Evolutionary conservation across 2,888 invertebrate species (phyloP), one percentile per base, ranked within the genome.

Genomic region (Carterocephalus palaemon): DNA sequence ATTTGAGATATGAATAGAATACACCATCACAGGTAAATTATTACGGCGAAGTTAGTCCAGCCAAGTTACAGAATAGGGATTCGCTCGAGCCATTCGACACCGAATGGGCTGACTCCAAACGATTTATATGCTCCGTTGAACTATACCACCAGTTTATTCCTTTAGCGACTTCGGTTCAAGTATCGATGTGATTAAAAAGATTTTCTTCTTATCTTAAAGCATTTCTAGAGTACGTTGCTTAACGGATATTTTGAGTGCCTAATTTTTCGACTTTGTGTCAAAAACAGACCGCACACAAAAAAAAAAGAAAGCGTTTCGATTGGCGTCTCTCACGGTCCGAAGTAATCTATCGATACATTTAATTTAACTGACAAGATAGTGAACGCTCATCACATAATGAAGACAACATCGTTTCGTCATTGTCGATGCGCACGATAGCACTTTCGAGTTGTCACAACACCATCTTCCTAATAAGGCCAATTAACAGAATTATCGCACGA

Each of bases 341-440:
- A 80, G 75, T 84, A 85, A 85, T 84, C 75, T 84, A 85, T 85
- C 85, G 84, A 84, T 84, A 83, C 83, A 83, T 86, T 84, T 85
- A 82, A 85, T 82, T 80, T 83, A 83, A 76, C 85, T 84, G 86
- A 85, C 86, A 85, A 81, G 82, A 81, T 81, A 84, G 81, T 82
- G 84, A 83, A 74, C 81, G 84, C 80, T 84, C 84, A 81, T 85
- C 85, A 84, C 81, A 83, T 84, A 84, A 85, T 85, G 82, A 86
- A 85, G 85, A 85, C 85, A 85, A 80, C 82, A 77, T 81, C 85
- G 86, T 86, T 86, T 86, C 86, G 85, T 86, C 86, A 85, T 84
- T 86, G 86, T 86, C 81, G 86, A 85, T 86, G 81, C 69, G 66
- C 84, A 85, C 84, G 86, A 86, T 86, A 86, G 75, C 85, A 84